phyloP scores from a whole-genome alignment of 2,113 vertebrate genomes.

The Melanerpes formicivorus region DNA sequence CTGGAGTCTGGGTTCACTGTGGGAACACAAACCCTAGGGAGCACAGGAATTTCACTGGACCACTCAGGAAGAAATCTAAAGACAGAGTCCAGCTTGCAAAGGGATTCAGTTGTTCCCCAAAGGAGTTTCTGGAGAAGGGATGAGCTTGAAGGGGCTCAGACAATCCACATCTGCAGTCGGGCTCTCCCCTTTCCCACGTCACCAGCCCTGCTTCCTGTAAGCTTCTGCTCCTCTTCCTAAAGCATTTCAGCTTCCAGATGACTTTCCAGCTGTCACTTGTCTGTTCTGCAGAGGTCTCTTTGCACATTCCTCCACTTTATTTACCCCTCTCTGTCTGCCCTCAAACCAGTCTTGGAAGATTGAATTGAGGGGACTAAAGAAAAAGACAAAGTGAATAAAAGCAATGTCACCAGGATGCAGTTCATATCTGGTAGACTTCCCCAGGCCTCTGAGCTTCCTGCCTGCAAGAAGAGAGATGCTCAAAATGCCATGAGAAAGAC shows the following conservation, averaged over 20 bases:
- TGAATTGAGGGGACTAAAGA: background rate
- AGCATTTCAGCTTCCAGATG: background rate
- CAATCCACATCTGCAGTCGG: background rate
- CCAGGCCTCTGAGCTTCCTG: background rate
- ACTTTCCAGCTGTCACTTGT: background rate
- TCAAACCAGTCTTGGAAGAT: background rate
- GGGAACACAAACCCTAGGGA: background rate
- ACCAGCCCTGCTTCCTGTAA: background rate
- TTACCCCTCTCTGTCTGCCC: background rate
- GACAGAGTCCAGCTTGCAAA: background rate
- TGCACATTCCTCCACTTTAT: background rate
- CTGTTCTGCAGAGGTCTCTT: background rate
- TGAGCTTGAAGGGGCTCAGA: background rate
- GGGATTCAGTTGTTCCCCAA: background rate
- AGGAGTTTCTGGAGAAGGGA: background rate
- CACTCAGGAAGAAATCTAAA: background rate
- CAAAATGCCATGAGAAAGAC: background rate
- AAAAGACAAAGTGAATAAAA: background rate
- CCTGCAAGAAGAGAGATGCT: background rate
- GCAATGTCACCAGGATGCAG: background rate
- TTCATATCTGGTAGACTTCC: background rate
- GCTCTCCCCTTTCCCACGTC: background rate
- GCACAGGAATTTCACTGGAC: background rate
- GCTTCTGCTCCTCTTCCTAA: background rate
- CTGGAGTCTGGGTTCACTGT: background rate